Conservation (phyloP, 2,888 invertebrate genomes). For the Tethea ocularis region DNA sequence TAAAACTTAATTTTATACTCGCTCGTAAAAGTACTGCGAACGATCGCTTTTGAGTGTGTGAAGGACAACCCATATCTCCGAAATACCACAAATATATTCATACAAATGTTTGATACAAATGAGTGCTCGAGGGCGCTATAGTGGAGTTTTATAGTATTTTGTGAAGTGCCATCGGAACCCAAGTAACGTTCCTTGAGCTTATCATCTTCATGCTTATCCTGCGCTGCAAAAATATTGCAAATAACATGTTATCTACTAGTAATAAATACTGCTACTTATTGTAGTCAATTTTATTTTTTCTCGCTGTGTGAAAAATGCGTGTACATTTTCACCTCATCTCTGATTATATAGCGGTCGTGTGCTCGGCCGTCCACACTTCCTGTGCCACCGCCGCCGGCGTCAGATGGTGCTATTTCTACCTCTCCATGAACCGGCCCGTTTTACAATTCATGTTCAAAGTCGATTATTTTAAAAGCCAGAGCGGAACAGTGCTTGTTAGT, state of each 20-base stretch:
- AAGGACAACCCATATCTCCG: constrained; percentile 12
- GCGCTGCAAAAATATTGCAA: background rate
- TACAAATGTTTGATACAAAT: background rate
- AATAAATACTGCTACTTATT: constrained; percentile 23
- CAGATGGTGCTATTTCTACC: constrained; percentile 75
- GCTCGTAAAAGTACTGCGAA: constrained; percentile 25
- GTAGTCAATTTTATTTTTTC: constrained; percentile 16
- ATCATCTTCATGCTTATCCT: background rate
- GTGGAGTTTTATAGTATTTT: background rate
- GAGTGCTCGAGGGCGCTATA: background rate
- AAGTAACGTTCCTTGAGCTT: background rate
- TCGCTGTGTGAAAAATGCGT: constrained; percentile 31
- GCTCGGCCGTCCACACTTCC: constrained; percentile 68
- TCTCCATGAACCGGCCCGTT: constrained; percentile 66
- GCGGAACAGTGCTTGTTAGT: constrained; percentile 38
- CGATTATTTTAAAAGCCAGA: constrained; percentile 63
- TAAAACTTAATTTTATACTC: constrained; percentile 20
- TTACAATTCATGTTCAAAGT: constrained; percentile 74
- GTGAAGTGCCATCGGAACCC: background rate
- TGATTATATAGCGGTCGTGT: constrained; percentile 43
- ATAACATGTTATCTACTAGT: constrained; percentile 18
- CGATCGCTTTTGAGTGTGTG: constrained; percentile 16
- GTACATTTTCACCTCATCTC: constrained; percentile 34
- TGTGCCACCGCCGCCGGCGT: constrained; percentile 52
- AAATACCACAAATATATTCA: background rate